Evolutionary conservation across 2,888 invertebrate species (phyloP).

Genomic region (Leptopilina drosophilae): DNA sequence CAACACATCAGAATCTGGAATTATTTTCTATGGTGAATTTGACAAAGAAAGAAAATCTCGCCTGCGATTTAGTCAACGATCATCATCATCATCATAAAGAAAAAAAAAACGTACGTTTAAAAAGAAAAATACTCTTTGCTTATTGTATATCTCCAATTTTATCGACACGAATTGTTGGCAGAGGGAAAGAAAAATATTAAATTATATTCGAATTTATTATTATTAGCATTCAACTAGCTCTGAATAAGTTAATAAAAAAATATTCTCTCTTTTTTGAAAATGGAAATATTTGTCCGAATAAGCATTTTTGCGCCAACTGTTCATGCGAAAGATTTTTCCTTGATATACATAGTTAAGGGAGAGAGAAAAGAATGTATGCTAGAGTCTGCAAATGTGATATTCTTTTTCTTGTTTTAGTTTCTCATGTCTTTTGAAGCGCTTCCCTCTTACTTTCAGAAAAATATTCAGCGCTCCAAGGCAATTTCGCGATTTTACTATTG

Average conservation of each 20-base stretch:
- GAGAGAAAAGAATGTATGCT: neutral
- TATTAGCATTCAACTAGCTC: neutral
- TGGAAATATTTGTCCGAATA: neutral
- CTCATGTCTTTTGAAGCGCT: slow-evolving; percentile 37
- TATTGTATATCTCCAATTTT: slow-evolving; percentile 10
- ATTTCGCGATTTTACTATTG: slow-evolving; percentile 29
- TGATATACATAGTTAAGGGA: slow-evolving; percentile 5
- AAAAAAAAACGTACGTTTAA: neutral
- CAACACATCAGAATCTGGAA: slow-evolving; percentile 39
- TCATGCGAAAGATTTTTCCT: slow-evolving; percentile 22
- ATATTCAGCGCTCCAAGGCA: slow-evolving; percentile 26
- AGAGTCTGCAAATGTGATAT: slow-evolving; percentile 15
- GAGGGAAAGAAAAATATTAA: neutral
- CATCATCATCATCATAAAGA: neutral
- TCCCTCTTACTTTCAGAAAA: slow-evolving; percentile 32
- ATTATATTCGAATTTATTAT: neutral
- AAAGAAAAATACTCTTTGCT: slow-evolving; percentile 12
- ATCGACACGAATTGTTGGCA: slow-evolving; percentile 18
- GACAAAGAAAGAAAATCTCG: slow-evolving; percentile 39
- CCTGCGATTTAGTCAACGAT: slow-evolving; percentile 22
- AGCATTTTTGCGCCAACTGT: slow-evolving; percentile 3
- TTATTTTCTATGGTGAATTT: slow-evolving; percentile 42
- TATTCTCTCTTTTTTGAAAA: neutral
- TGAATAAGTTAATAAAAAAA: neutral
- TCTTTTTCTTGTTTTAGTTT: slow-evolving; percentile 37